Conservation (phyloP, 2,113 vertebrate species). For the Ptilonorhynchus violaceus region DNA sequence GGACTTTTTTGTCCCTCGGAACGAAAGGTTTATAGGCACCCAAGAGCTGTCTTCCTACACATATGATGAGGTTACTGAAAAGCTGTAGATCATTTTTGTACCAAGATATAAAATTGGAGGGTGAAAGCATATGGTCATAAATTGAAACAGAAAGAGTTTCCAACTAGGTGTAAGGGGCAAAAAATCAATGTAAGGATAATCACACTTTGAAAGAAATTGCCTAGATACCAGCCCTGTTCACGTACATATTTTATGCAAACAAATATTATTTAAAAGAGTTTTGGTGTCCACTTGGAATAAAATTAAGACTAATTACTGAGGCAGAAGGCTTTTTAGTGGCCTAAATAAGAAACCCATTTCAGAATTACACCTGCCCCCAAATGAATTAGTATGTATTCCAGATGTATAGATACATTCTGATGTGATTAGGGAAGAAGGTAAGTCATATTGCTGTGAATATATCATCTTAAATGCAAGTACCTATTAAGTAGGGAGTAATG, state of each 20-base stretch:
- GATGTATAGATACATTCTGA: neutral
- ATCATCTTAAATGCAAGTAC: neutral
- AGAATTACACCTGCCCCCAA: neutral
- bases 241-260: neutral
- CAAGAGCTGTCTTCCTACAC: neutral
- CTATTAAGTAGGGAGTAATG: neutral
- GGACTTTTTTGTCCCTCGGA: neutral
- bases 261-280: neutral
- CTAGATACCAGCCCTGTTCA: neutral
- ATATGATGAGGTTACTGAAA: neutral
- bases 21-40: neutral
- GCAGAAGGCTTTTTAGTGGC: neutral
- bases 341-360: neutral
- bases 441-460: neutral
- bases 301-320: neutral
- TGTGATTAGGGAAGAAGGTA: neutral
- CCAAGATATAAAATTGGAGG: neutral
- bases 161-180: neutral
- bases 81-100: neutral
- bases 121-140: neutral
- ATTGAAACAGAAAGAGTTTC: neutral
- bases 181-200: neutral
- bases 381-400: neutral
- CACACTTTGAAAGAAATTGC: neutral
- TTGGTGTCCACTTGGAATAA: neutral